Evolutionary conservation across 2,888 invertebrate genomes (phyloP).

Genomic region (Automeris io): DNA sequence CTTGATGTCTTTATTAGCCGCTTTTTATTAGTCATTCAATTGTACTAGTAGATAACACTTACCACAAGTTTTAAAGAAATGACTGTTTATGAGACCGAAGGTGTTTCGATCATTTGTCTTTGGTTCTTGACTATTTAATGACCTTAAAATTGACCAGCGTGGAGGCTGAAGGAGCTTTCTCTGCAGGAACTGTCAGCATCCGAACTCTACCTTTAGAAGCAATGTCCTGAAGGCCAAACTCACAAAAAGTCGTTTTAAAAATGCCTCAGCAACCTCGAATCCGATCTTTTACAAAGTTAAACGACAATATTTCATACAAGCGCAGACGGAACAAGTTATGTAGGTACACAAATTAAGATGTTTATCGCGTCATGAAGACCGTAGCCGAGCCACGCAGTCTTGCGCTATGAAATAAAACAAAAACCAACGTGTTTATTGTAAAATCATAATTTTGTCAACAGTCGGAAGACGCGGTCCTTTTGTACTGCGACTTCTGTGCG

Average conservation of each 20-base stretch:
- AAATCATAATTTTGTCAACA: not conserved
- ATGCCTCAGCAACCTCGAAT: conserved; percentile 22
- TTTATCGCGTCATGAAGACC: conserved; percentile 40
- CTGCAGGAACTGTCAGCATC: not conserved
- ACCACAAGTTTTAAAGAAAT: no score
- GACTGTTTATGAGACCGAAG: no score
- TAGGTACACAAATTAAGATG: conserved; percentile 55
- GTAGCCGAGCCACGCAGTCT: conserved; percentile 18
- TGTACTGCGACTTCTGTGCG: not conserved
- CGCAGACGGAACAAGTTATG: conserved; percentile 37
- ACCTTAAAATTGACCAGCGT: no score
- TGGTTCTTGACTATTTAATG: no score
- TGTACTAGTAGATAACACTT: no score
- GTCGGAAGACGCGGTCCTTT: not conserved
- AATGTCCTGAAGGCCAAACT: conserved; percentile 4
- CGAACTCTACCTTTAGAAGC: not conserved
- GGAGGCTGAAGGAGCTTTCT: no score
- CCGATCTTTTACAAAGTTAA: conserved; percentile 16
- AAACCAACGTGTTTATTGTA: not conserved
- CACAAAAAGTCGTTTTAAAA: not conserved
- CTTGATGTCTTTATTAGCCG: no score
- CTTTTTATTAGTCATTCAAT: no score
- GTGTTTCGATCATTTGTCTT: no score
- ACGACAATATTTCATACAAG: conserved; percentile 14
- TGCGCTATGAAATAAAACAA: conserved; percentile 22